Percentiles rank a stretch among this genome's conserved stretches.
Conservation (phyloP, 2,797 vertebrate species). For the Babyrousa celebensis region DNA sequence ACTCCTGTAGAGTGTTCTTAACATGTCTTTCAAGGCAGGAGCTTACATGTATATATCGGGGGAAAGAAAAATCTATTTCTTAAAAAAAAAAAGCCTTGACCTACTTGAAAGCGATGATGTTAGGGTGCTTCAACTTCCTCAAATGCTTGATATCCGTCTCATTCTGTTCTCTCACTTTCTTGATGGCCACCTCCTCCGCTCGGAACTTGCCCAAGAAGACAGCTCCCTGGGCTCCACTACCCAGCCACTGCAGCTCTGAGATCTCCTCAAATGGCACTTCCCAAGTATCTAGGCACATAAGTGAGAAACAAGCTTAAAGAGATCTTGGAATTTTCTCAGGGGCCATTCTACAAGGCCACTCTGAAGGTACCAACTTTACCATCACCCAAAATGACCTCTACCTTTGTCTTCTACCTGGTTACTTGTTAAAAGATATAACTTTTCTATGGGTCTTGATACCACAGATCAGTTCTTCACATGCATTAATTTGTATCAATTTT, state of each 20-base stretch:
- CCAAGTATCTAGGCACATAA: constrained; percentile 95
- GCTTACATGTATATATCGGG: neutral
- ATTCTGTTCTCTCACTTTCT: constrained; percentile 99
- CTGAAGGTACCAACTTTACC: neutral
- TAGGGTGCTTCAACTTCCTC: constrained; percentile 98
- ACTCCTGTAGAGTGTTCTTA: neutral
- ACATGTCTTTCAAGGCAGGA: constrained; percentile 51
- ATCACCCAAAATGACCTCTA: neutral
- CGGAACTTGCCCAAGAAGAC: constrained; percentile 98
- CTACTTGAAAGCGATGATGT: constrained; percentile 99
- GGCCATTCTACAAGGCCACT: neutral
- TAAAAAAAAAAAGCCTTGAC: constrained; percentile 81
- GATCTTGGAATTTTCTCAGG: neutral
- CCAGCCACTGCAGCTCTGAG: constrained; percentile 99
- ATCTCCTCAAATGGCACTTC: constrained; percentile 99
- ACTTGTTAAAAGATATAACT: neutral
- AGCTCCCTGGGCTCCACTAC: constrained; percentile 98
- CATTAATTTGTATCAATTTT: neutral
- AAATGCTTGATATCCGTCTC: constrained; percentile 99
- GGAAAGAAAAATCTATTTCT: constrained; percentile 69
- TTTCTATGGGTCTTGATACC: neutral
- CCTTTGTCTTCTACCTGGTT: neutral
- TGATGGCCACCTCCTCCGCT: constrained; percentile 98
- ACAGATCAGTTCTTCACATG: neutral
- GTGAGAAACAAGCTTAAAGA: neutral